Base-by-base conservation (phyloP, 2,888 invertebrate species). In the Caenorhabditis macrosperma region DNA sequence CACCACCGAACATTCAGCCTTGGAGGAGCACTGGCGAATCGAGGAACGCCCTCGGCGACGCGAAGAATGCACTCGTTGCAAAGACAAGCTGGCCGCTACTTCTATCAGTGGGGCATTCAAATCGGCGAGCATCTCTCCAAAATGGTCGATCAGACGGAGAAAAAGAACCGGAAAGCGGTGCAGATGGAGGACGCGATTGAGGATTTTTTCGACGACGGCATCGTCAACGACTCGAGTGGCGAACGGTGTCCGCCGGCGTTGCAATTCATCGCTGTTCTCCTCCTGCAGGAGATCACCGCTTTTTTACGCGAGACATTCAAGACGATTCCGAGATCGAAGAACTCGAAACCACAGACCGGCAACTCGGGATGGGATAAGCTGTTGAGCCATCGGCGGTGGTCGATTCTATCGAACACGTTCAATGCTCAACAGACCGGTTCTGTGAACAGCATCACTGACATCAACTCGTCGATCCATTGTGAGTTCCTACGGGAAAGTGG, bases 221-320 rank as follows among this genome's bases (percentile, higher is more conserved):
- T 80, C 1, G 77, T 83, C 15, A 85, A 85, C 52, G 72, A 94
- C 80, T 90, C 93, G 75, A 93, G 93, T 74, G 96, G 96, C 48
- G 94, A 95, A 0, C 94, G 94, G 81, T 97, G 97, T 91, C 93
- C 93, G 1, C 91, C 91, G 79, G 92, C 92, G 0, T 92, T 99
- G 60, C 94, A 97, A 89, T 93, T 98, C 85, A 93, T 98, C 54
- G 97, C 97, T 1, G 97, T 97, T 91, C 94, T 96, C 69, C 93
- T 99, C 22, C 93, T 99, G n/a, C 94, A 95, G 90, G 99, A 99
- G 93, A 96, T 99, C 72, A 98, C 99, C 0, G 94, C 97, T 0
- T 99, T 98, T 91, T 93, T 99, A 64, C 93, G 99, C 17, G 99
- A 99, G 92, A 96, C 97, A 0, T 98, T 97, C 91, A 95, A 96